Evolutionary conservation across 2,113 vertebrate genomes (phyloP).

Genomic region (Bombycilla garrulus): DNA sequence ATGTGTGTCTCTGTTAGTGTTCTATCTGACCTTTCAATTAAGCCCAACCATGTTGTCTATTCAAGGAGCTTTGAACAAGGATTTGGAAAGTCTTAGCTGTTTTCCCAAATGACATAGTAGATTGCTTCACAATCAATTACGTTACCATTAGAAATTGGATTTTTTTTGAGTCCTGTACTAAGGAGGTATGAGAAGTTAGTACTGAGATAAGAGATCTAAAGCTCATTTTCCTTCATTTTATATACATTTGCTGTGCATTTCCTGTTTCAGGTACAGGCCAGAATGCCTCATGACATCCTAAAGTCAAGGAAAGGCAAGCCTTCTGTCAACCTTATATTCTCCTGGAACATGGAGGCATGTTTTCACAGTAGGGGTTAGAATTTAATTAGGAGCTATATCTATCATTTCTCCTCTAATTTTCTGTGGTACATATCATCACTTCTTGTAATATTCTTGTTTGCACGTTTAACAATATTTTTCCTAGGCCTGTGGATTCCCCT

Average conservation of each 20-base stretch:
- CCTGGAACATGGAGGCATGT: neutral
- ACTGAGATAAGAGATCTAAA: neutral
- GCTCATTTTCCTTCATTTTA: neutral
- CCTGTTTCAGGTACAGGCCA: neutral
- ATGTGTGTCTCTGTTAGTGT: neutral
- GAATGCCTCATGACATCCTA: neutral
- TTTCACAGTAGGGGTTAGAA: neutral
- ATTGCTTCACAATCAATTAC: conserved; percentile 7
- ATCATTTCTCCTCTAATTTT: neutral
- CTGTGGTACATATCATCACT: neutral
- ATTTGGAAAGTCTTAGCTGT: conserved; percentile 30
- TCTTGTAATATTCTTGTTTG: neutral
- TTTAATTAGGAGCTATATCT: neutral
- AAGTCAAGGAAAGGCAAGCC: neutral
- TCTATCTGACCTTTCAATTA: conserved; percentile 12
- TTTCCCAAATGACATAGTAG: conserved; percentile 12
- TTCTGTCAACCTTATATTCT: neutral
- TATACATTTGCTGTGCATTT: neutral
- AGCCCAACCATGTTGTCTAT: neutral
- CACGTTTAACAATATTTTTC: neutral
- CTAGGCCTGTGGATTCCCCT: neutral
- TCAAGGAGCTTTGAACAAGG: conserved; percentile 33
- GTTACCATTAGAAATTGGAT: neutral
- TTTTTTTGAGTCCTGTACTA: neutral
- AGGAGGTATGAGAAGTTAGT: neutral